Conservation (phyloP, 2,888 invertebrate species). For the Agrochola lychnidis region DNA sequence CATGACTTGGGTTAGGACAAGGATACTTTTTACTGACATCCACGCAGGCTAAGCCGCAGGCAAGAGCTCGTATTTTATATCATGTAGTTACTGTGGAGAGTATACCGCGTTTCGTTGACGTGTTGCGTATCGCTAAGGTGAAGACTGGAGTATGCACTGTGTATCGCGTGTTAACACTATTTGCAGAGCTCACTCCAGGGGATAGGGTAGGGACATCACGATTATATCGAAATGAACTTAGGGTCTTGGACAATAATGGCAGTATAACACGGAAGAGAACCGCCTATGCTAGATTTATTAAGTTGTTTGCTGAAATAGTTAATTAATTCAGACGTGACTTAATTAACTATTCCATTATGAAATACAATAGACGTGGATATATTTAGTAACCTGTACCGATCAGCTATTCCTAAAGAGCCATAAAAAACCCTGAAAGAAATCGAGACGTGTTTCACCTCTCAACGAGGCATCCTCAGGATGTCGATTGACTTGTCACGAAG, state of each 20-base stretch:
- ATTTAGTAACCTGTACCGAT: no score
- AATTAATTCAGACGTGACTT: no score
- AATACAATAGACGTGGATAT: no score
- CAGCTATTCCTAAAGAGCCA: no score
- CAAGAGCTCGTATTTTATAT: neutral
- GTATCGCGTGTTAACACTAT: slow-evolving; percentile 51
- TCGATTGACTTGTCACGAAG: no score
- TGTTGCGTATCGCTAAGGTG: slow-evolving; percentile 20
- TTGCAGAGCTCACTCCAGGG: slow-evolving; percentile 18
- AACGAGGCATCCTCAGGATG: no score
- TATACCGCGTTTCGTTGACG: neutral
- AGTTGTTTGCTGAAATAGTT: no score
- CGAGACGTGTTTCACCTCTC: no score
- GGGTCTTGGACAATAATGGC: neutral
- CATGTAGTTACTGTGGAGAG: neutral
- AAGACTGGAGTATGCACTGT: neutral
- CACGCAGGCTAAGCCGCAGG: no score
- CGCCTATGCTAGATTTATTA: neutral
- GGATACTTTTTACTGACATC: neutral
- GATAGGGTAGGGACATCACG: slow-evolving; percentile 21
- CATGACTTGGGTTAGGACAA: neutral
- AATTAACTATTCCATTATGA: no score
- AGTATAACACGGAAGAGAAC: neutral
- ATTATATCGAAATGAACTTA: slow-evolving; percentile 8
- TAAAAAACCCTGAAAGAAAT: no score